Base-by-base conservation (phyloP, 1,140 invertebrate species). In the Neodiprion lecontei region DNA sequence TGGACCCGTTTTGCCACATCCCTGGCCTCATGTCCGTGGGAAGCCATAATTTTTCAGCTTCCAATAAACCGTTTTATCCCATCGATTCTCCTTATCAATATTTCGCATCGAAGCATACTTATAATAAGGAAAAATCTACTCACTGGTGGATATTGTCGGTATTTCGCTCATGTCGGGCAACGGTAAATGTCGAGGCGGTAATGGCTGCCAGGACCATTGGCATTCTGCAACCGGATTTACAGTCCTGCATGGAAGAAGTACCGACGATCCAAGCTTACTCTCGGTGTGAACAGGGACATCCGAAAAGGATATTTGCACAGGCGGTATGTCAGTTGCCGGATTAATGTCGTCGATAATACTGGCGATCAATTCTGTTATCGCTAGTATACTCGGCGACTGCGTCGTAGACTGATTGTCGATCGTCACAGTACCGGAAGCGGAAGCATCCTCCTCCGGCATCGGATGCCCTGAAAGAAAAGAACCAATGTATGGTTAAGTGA, bases 191-290 rank as follows among this genome's bases (percentile, higher is more conserved):
- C 83, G 79, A 5, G 87, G 86, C 3, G 87, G 84, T 23, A 88
- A 75, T 40, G 86, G 83, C 21, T 83, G 83, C 88, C 88, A 89
- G 68, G 85, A 87, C 88, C 88, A 88, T 69, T 85, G 86, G 61
- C 88, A 88, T 70, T 88, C 86, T 53, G 77, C 79, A 12, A 89
- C 87, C 69, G 86, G 83, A 76, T 80, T 79, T 9, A 79, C 78
- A 7, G 87, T 87, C 72, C 84, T 81, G 74, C 88, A 89, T 53
- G 83, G 80, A 50, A 89, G 75, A 48, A 88, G 73, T 5, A 88
- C 84, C 48, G 87, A 87, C 7, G 83, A 80, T 0, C 84, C 87
- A 10, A 87, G 77, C 71, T 83, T 77, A 40, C 85, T 85, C 74
- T 87, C 83, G 12, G 79, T 83, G 71, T 89, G 82, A 23, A 76